Conservation (phyloP, 2,113 vertebrate genomes). For the Dipodomys ordii region DNA sequence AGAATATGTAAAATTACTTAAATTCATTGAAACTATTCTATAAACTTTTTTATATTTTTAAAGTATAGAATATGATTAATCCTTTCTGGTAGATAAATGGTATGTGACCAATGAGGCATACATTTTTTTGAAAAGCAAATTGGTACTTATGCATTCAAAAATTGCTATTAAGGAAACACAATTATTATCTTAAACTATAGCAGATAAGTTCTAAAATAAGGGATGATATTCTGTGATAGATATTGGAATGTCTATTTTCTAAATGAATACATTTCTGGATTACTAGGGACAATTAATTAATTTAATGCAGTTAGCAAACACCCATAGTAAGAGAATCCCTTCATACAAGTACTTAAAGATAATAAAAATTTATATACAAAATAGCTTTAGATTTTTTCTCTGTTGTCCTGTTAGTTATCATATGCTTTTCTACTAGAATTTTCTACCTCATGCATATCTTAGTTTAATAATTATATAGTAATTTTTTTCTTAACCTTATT, state of each 20-base stretch:
- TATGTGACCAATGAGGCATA: background rate
- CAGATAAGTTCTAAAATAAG: background rate
- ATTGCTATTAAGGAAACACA: background rate
- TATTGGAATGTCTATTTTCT: background rate
- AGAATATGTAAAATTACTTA: background rate
- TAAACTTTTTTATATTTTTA: background rate
- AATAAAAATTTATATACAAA: too few species aligned
- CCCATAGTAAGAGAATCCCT: background rate
- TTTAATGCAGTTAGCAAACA: background rate
- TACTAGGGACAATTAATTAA: background rate
- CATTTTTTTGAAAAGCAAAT: background rate
- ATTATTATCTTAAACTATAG: background rate
- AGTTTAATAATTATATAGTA: background rate
- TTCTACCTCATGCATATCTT: background rate
- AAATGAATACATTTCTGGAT: background rate
- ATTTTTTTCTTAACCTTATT: background rate
- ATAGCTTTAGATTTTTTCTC: background rate
- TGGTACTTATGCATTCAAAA: background rate
- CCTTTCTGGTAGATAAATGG: background rate
- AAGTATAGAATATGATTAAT: background rate
- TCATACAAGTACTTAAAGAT: too few species aligned
- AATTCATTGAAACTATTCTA: background rate
- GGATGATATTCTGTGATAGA: background rate
- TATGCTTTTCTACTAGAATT: background rate
- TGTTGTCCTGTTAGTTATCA: background rate